Percentiles rank a stretch among this genome's conserved stretches.
Evolutionary conservation across 2,113 vertebrate genomes (phyloP).

Genomic region (Salvelinus fontinalis): DNA sequence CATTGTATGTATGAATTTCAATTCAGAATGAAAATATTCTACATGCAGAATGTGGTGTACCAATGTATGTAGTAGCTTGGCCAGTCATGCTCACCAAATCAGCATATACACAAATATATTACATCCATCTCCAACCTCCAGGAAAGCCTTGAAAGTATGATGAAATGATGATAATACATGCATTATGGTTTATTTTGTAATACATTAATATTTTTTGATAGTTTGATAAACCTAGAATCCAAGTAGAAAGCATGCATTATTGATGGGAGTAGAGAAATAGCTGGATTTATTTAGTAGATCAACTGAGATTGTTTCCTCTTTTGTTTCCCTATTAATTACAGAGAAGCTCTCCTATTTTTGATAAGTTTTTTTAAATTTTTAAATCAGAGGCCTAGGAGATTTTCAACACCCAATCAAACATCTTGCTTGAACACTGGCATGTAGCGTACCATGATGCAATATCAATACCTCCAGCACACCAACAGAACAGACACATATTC

Average conservation of each 20-base stretch:
- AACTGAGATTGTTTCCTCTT: not conserved
- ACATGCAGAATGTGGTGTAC: no score
- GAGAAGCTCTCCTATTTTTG: not conserved
- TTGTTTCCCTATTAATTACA: not conserved
- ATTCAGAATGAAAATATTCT: no score
- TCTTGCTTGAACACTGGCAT: slow-evolving; percentile 29
- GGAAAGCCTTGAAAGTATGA: not conserved
- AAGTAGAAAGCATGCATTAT: not conserved
- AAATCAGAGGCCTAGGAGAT: not conserved
- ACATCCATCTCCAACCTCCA: not conserved
- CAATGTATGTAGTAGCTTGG: not conserved
- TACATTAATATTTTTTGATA: not conserved
- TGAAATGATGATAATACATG: not conserved
- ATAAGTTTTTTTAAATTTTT: no score
- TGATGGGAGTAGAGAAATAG: not conserved
- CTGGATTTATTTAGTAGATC: not conserved
- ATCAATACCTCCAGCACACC: slow-evolving; percentile 39
- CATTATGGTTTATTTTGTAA: not conserved
- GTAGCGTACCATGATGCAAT: slow-evolving; percentile 21
- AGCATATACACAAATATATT: not conserved
- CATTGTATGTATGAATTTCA: not conserved
- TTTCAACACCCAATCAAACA: slow-evolving; percentile 23
- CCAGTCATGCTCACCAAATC: not conserved
- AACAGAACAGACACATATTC: slow-evolving; percentile 45
- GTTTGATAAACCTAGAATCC: not conserved